Base-by-base conservation (phyloP, 2,113 vertebrate species). In the Chloropsis cyanopogon region DNA sequence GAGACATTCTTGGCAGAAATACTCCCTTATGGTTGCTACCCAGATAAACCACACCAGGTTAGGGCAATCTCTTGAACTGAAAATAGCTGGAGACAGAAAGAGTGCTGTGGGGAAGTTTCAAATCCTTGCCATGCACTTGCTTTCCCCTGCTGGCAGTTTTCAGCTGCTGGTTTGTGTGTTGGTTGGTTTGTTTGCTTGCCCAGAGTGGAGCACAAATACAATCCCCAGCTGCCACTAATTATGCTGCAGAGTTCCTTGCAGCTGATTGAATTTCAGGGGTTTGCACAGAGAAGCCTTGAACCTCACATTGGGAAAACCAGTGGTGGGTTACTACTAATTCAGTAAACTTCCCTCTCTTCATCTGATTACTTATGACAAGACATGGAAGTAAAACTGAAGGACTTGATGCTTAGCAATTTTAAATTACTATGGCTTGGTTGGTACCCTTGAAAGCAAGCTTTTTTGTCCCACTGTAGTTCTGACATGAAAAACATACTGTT, bases 401-500 rank as follows among this genome's bases (percentile, higher is more conserved):
- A 53, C 53, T 59, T 64, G 56, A 76, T 85, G n/a, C n/a, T 91
- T 35, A 95, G 52, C 57, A 89, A 26, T 71, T 95, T 92, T 65
- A 85, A 84, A 69, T 65, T 39, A 64, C 65, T 49, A 11, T 73
- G 75, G 37, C 41, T 91, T 79, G 50, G 23, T 54, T 79, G 70
- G 9, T 15, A 57, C 50, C 53, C 46, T 72, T 79, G 44, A 84
- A 87, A 87, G 22, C 29, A 72, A 37, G 22, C 8, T 92, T 37
- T 60, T 75, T 95, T 75, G 68, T 53, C 26, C 35, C 44, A 31
- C 64, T 47, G 19, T 46, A 69, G 35, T 29, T 82, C 41, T 79
- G 53, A 86, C 26, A 42, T 28, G 50, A 68, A 84, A 92, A 86
- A 26, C 2, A 3, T 72, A 25, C 7, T 80, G 33, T 75, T 92